Conservation (phyloP, 2,797 vertebrate species). For the Gallinago stenura region DNA sequence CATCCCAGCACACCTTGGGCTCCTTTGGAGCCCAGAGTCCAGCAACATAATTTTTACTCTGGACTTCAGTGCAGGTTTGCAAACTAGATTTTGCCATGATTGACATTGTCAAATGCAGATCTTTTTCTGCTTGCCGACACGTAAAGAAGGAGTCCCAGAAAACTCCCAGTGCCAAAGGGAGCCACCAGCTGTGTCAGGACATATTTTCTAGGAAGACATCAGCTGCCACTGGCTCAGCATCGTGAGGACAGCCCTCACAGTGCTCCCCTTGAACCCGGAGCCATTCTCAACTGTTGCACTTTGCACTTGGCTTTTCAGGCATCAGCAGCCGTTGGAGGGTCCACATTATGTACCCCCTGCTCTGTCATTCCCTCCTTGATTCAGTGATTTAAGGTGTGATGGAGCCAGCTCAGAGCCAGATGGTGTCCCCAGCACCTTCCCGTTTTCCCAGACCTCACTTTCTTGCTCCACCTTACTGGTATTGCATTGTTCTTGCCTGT, state of each 20-base stretch:
- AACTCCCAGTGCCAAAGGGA: neutral
- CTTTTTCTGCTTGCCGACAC: neutral
- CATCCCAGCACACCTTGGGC: neutral
- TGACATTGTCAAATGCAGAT: neutral
- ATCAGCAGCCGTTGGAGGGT: neutral
- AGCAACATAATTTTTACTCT: neutral
- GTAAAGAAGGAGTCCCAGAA: neutral
- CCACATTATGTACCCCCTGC: neutral
- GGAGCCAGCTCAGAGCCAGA: neutral
- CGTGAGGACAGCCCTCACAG: neutral
- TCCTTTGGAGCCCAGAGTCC: neutral
- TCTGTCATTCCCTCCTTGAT: neutral
- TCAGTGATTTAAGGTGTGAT: neutral
- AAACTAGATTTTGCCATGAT: neutral
- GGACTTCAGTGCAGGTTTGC: neutral
- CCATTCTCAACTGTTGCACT: accelerated
- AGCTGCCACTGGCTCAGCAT: neutral
- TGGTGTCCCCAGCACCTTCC: neutral
- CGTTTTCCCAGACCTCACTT: neutral
- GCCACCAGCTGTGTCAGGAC: neutral
- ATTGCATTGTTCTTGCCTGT: neutral
- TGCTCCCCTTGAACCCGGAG: neutral
- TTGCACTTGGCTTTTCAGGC: neutral
- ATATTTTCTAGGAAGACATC: neutral
- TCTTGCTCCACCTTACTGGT: neutral